phyloP scores from a whole-genome alignment of 1,140 invertebrate genomes.

The Heliothis virescens region DNA sequence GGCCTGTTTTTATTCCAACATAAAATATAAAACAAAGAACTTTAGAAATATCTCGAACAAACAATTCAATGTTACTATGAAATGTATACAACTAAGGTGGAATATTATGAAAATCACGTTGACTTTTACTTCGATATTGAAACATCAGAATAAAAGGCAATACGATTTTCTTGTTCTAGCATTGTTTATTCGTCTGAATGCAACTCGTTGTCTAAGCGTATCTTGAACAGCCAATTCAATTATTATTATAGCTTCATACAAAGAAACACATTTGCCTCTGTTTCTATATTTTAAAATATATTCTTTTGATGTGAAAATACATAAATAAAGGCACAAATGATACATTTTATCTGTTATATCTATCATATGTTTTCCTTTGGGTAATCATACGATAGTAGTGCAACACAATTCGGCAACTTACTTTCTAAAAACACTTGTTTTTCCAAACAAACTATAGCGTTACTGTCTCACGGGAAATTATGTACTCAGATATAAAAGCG shows the following conservation, averaged over 20 bases:
- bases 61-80: too few relatives aligned
- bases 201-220: conserved; percentile 13
- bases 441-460: conserved; percentile 47
- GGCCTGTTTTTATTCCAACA: too few relatives aligned
- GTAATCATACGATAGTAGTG: conserved; percentile 56
- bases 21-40: too few relatives aligned
- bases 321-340: not conserved
- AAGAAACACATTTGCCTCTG: too few relatives aligned
- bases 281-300: not conserved
- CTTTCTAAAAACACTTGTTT: conserved; percentile 49
- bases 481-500: conserved; percentile 58
- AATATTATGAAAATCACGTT: not conserved
- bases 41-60: too few relatives aligned
- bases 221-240: conserved; percentile 9
- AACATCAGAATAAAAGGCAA: not conserved
- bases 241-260: too few relatives aligned
- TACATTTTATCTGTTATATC: not conserved
- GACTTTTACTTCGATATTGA: not conserved
- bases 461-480: conserved; percentile 68
- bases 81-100: too few relatives aligned
- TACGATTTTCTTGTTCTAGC: not conserved
- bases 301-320: not conserved
- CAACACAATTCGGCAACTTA: conserved; percentile 50
- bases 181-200: conserved; percentile 14
- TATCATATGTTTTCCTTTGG: conserved; percentile 54